phyloP scores from a whole-genome alignment of 2,888 invertebrate species.

The Lasioglossum oenotherae region DNA sequence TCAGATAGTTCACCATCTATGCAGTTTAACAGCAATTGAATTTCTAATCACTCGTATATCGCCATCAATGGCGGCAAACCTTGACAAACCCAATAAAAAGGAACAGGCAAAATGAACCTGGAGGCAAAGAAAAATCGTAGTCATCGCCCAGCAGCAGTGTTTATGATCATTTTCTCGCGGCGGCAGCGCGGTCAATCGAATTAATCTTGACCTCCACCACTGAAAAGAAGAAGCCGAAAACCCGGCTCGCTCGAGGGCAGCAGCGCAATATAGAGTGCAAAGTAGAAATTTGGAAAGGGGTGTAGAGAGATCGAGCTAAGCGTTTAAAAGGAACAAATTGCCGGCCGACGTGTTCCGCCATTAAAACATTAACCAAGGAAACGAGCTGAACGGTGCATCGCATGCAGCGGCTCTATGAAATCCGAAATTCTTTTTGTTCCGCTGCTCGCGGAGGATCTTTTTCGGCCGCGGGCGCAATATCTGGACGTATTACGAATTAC shows the following conservation, averaged over 20 bases:
- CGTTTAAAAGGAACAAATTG: slow-evolving; percentile 19
- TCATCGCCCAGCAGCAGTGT: not conserved
- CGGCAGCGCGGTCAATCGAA: not conserved
- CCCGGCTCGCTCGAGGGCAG: not conserved
- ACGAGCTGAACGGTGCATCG: slow-evolving; percentile 25
- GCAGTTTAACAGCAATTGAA: too few relatives aligned
- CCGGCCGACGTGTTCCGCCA: slow-evolving; percentile 17
- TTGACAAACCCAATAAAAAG: not conserved
- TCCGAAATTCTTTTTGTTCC: slow-evolving; percentile 31
- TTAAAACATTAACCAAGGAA: slow-evolving; percentile 18
- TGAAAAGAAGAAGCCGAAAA: slow-evolving; percentile 5
- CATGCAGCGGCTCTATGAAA: slow-evolving; percentile 51
- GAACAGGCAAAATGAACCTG: not conserved
- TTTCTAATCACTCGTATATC: not conserved
- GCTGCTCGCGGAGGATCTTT: slow-evolving; percentile 25
- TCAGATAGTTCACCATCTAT: too few relatives aligned
- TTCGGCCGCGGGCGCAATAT: slow-evolving; percentile 55
- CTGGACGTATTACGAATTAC: slow-evolving; percentile 62
- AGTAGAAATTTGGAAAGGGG: slow-evolving; percentile 2
- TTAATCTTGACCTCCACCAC: not conserved
- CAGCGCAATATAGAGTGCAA: slow-evolving; percentile 3
- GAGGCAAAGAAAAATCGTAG: not conserved
- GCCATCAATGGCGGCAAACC: not conserved
- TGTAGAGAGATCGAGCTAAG: not conserved
- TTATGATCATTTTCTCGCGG: not conserved